Conservation (phyloP, 2,888 invertebrate species). For the Aphidoletes aphidimyza region DNA sequence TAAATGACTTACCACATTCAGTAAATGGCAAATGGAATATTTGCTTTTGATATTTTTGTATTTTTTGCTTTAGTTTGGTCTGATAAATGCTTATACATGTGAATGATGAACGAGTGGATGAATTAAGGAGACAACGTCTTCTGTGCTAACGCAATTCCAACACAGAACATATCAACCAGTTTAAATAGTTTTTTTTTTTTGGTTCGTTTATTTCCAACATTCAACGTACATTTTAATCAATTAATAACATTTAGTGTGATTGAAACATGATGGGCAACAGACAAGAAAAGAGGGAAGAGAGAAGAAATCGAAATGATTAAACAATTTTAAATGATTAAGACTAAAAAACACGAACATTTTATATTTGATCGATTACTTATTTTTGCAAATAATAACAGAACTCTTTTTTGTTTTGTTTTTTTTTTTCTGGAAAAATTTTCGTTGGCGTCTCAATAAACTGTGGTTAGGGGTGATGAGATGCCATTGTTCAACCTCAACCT, state of each 20-base stretch:
- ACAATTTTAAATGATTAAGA: too few species aligned
- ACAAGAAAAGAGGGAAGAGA: too few species aligned
- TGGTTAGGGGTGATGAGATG: background rate
- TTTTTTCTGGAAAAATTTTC: background rate
- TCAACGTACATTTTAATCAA: background rate
- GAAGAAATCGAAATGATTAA: too few species aligned
- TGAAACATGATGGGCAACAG: background rate
- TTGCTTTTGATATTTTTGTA: background rate
- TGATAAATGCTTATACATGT: constrained; percentile 31
- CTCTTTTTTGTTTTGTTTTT: too few species aligned
- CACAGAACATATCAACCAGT: background rate
- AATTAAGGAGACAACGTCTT: constrained; percentile 21
- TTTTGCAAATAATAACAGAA: too few species aligned
- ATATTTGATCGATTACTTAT: too few species aligned
- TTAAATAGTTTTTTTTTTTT: too few species aligned
- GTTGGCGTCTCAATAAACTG: background rate
- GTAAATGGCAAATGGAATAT: constrained; percentile 34
- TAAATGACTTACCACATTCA: constrained; percentile 29
- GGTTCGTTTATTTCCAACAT: too few species aligned
- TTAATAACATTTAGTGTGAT: constrained; percentile 4
- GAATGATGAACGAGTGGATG: too few species aligned
- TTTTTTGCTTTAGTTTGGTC: constrained; percentile 9
- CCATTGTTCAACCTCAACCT: background rate
- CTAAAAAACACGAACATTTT: too few species aligned
- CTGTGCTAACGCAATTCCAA: background rate